Conservation (phyloP, 2,113 vertebrate species). For the Protobothrops mucrosquamatus region DNA sequence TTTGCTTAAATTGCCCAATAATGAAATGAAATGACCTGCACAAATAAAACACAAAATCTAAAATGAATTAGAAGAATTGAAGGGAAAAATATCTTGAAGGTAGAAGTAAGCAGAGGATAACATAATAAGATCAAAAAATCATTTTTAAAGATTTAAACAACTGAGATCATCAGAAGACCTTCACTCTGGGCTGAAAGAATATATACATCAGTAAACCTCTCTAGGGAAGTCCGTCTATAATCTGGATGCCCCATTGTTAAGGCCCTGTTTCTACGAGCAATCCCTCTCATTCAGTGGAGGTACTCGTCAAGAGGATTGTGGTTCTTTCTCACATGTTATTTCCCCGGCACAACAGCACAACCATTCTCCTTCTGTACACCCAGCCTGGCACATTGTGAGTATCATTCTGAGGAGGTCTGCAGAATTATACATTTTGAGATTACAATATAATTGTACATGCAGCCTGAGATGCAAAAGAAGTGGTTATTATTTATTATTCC, state of each 20-base stretch:
- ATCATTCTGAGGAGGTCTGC: not conserved
- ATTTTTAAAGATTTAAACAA: not conserved
- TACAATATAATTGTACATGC: not conserved
- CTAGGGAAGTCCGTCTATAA: not conserved
- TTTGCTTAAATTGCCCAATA: not conserved
- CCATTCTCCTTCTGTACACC: not conserved
- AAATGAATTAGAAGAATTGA: not conserved
- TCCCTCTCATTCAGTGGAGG: not conserved
- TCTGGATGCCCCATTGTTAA: not conserved
- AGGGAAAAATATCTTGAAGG: not conserved
- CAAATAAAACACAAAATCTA: not conserved
- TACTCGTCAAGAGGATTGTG: not conserved
- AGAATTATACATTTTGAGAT: not conserved
- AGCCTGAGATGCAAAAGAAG: not conserved
- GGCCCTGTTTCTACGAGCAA: not conserved
- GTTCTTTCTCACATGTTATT: not conserved
- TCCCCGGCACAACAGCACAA: not conserved
- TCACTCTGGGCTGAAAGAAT: not conserved
- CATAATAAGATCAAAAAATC: not conserved
- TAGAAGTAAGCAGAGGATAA: not conserved
- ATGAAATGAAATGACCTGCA: not conserved
- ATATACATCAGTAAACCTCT: not conserved
- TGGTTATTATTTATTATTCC: not conserved
- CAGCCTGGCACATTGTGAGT: not conserved
- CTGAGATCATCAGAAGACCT: not conserved